Evolutionary conservation across 2,113 vertebrate species (phyloP), one percentile per base, ranked within the genome.

Genomic region (Anarrhichthys ocellatus): DNA sequence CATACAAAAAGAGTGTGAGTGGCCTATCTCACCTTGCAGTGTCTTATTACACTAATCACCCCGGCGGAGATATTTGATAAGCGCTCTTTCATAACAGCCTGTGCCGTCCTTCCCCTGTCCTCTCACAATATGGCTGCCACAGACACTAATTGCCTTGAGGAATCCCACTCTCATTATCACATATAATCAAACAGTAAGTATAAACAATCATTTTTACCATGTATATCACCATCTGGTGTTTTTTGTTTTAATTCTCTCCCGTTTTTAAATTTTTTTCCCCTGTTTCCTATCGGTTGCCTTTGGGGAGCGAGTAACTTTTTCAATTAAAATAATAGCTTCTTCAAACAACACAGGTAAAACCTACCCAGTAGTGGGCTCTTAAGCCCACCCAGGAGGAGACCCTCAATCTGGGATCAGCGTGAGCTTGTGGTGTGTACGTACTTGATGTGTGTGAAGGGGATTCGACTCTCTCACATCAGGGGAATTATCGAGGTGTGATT

Each of bases 121-220:
- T 93, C 90, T 92, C 89, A 83, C 92, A 94, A 93, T 92, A 94
- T 93, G 92, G 91, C 91, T 82, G 88, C 89, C 69, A 6, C 90
- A 91, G 81, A 91, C 90, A 86, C 87, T 93, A 93, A 94, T 94
- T 94, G 92, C 93, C 92, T 87, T 88, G 88, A 94, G 92, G 93
- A 94, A 91, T 92, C 88, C 89, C 87, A 73, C 89, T 91, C 88
- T 91, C 90, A 94, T 94, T 94, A 94, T 94, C 93, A 94, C 93
- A 91, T 92, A 90, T 93, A 94, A 94, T 94, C 92, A 93, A 94
- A 94, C 92, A 92, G 92, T 93, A 94, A 93, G 92, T 92, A 94
- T 91, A 92, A 94, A 94, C 92, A 93, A 91, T 92, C 72, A 91
- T 92, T 94, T 92, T 94, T 91, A 86, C 85, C 86, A 90, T 92